These are phyloP conservation scores for Chelon labrosus DNA, from an alignment of 2,797 vertebrate species.

Conservation along the genomic window DNA sequence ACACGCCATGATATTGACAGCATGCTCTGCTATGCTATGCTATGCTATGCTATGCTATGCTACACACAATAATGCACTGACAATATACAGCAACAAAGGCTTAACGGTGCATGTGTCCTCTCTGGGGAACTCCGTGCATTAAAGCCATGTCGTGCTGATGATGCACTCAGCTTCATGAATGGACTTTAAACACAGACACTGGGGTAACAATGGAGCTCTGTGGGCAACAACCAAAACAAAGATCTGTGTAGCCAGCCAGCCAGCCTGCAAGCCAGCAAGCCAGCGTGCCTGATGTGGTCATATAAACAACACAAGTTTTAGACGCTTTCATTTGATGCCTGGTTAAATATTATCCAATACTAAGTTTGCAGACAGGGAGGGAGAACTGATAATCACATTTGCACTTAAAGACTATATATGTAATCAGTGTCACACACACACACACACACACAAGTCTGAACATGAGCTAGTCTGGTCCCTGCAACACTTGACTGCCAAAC, in stretches of 20 bases:
- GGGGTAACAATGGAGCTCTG: slow-evolving; percentile 70
- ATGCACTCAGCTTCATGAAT: slow-evolving; percentile 72
- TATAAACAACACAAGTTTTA: slow-evolving; percentile 32
- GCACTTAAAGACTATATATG: too few species aligned
- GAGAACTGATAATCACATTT: too few species aligned
- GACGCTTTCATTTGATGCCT: too few species aligned
- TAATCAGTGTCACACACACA: too few species aligned
- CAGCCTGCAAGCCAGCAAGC: slow-evolving; percentile 10
- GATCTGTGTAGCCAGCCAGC: slow-evolving; percentile 26
- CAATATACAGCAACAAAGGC: neutral
- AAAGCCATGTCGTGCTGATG: slow-evolving; percentile 57
- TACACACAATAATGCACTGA: slow-evolving; percentile 7
- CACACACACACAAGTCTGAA: too few species aligned
- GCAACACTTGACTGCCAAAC: too few species aligned
- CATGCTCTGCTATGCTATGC: too few species aligned
- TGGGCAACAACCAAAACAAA: slow-evolving; percentile 58
- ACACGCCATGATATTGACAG: neutral
- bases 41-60: neutral
- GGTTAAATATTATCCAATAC: neutral
- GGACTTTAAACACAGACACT: slow-evolving; percentile 55
- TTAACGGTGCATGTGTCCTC: slow-evolving; percentile 11
- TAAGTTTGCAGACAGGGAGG: too few species aligned
- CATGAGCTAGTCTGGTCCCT: too few species aligned
- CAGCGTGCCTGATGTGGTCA: slow-evolving; percentile 26
- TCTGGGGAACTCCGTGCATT: slow-evolving; percentile 46